Base-by-base conservation (phyloP, 2,797 vertebrate genomes). In the Schizopygopsis pylzovi region DNA sequence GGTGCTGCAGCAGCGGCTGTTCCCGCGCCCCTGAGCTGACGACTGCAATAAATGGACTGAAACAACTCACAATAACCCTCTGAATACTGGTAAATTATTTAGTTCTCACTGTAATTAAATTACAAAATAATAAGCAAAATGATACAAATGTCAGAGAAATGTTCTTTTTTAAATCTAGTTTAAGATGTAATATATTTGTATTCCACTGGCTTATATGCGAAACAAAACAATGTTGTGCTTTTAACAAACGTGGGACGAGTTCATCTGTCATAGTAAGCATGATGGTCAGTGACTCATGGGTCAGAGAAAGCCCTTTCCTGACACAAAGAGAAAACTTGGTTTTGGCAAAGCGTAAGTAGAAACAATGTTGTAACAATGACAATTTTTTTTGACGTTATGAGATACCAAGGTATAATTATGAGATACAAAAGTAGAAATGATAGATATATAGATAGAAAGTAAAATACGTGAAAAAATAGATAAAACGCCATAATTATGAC, bases 41-140 rank as follows among this genome's bases (percentile, higher is more conserved):
- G 13, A 8, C 20, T 84, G 82, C 33, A n/a, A 67, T 41, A 52
- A 41, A 41, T 84, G 72, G 82, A 84, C 71, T 4, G 2, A 41
- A 13, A 67, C 72, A 20, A 13, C 59, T 12, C 3, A 75, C 45
- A n/a, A 10, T 4, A 28, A 6, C n/a, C 56, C 59, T 54, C 18
- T 8, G 22, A 39, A 49, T 6, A 61, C 72, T 52, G 82, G 72
- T 77, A 28, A 63, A 67, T 13, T n/a, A 37, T 76, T 22, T 8
- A 16, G 37, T 33, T 12, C 1, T 33, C 20, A 11, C 0, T 52
- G 45, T 20, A 1, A 47, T 47, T 25, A 25, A 73, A 4, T 18
- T 3, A 2, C 25, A 1, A 2, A 16, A 49, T 73, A 73, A 18
- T 18, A 4, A 5, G 7, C 8, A 1, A 41, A 70, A 68, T 37